phyloP scores from a whole-genome alignment of 2,113 vertebrate species.

The Oxyruncus cristatus region DNA sequence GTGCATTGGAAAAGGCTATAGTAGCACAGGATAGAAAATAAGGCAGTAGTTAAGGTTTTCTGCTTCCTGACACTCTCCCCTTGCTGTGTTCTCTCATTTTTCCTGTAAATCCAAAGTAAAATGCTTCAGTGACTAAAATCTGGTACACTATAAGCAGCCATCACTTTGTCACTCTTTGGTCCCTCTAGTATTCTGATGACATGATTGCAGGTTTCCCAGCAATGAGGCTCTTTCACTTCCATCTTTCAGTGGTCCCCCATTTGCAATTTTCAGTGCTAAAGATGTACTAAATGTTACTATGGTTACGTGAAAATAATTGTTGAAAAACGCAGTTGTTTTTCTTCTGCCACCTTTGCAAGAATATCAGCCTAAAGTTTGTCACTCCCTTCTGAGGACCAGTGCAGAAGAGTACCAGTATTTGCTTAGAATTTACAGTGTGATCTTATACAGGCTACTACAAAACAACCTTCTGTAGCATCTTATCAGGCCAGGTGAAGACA shows the following conservation, averaged over 20 bases:
- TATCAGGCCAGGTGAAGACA: background rate
- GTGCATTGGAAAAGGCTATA: background rate
- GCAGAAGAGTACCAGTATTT: background rate
- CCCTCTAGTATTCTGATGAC: background rate
- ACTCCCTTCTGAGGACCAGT: background rate
- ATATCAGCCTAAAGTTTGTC: background rate
- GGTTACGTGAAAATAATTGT: background rate
- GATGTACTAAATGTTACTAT: background rate
- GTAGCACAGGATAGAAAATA: background rate
- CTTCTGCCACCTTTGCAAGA: background rate
- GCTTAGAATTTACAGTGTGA: background rate
- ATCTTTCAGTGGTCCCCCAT: background rate
- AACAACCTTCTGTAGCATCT: background rate
- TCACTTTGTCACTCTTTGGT: background rate
- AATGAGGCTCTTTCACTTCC: background rate
- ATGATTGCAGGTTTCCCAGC: background rate
- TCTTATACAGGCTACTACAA: background rate
- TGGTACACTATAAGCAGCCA: background rate
- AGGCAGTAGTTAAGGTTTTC: background rate
- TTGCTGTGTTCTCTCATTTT: background rate
- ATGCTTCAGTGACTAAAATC: background rate
- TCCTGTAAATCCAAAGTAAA: background rate
- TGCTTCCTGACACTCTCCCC: background rate
- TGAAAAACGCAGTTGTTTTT: background rate
- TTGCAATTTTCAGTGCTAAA: background rate